Base-by-base conservation (phyloP, 1,140 invertebrate genomes). In the Cotesia glomerata region DNA sequence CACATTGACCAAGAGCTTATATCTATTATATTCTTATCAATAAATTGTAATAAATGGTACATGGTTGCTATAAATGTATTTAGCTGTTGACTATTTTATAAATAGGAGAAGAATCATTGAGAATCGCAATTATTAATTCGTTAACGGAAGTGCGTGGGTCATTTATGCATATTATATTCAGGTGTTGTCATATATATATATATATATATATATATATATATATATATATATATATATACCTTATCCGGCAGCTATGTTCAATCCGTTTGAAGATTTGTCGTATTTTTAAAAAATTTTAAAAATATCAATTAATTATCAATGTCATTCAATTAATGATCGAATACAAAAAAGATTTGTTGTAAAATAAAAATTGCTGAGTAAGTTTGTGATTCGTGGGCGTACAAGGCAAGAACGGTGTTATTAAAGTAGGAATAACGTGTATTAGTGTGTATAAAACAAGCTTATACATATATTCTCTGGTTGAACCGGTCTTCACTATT, bases 381-480 rank as follows among this genome's bases (percentile, higher is more conserved):
- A 26, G 49, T 26, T 45, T 18, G 56, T 64, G 77, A 82, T 81
- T 82, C 73, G 76, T 80, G 75, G 72, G 75, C 77, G 75, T 77
- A 69, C 73, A 65, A 65, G 63, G 58, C 35, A 52, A 56, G 36
- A 45, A 35, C 39, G 26, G 4, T 35, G 26, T 36, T 61, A 18
- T 35, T 59, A 45, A 49, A 65, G 56, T 13, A 51, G 26, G 62
- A 65, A 61, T 71, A 39, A 5, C 63, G 14, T 9, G 26, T 26
- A 26, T 26, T 26, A 26, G 26, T 26, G 16, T 61, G 9, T 72
- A 61, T 56, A 74, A 68, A 59, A 74, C 75, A 35, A 66, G 76
- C 64, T 76, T 81, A 77, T 45, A 45, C 11, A 45, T 5, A 45
- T 45, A 45, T 45, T 45, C 39, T 78, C 74, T 77, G 67, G 74